Conservation (phyloP, 2,888 invertebrate species). For the Mycalesis mineus region DNA sequence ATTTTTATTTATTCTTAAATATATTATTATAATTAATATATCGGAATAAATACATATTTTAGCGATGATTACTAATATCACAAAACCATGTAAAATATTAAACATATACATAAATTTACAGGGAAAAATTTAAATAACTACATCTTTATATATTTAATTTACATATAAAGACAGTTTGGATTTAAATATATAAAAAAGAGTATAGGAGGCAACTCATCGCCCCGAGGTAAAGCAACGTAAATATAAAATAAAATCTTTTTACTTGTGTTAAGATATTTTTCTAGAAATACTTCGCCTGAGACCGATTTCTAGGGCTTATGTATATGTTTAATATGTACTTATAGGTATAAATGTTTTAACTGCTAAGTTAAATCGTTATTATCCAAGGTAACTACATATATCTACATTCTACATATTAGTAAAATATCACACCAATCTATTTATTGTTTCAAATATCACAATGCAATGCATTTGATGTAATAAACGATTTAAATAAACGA, state of each 20-base stretch:
- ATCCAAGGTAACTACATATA: constrained; percentile 50
- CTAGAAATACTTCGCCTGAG: too few relatives aligned
- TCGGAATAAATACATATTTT: constrained; percentile 11
- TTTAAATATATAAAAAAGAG: neutral
- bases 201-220: neutral
- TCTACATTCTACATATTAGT: neutral
- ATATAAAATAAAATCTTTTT: neutral
- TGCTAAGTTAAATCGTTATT: constrained; percentile 37
- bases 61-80: constrained; percentile 1
- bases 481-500: constrained; percentile 60
- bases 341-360: constrained; percentile 35
- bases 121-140: neutral
- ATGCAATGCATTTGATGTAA: constrained; percentile 77
- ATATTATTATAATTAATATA: constrained; percentile 6
- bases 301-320: too few relatives aligned
- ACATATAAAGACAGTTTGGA: neutral
- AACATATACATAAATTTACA: neutral
- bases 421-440: constrained; percentile 59
- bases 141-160: neutral
- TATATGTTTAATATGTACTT: constrained; percentile 31
- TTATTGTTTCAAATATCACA: constrained; percentile 67
- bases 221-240: neutral
- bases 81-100: neutral
- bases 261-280: too few relatives aligned
- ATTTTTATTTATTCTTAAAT: constrained; percentile 13